Evolutionary conservation across 2,113 vertebrate genomes (phyloP).

Genomic region (Eublepharis macularius): DNA sequence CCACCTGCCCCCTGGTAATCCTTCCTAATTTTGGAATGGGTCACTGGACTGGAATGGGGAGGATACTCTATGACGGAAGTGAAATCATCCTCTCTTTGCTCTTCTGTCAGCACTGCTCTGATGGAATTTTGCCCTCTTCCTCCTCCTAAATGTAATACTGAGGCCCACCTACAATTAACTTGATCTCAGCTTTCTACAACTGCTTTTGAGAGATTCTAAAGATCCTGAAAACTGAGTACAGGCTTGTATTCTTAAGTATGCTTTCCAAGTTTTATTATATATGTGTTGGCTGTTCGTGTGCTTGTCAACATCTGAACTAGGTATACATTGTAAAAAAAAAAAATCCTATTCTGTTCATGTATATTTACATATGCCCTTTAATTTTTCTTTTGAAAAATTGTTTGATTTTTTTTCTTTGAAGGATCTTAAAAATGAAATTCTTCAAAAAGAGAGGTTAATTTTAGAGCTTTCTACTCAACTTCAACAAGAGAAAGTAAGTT

Average conservation of each 20-base stretch:
- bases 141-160: too few relatives aligned
- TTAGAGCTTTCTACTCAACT: conserved; percentile 77
- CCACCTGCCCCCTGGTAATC: too few relatives aligned
- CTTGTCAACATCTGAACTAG: neutral
- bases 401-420: conserved; percentile 53
- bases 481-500: conserved; percentile 81
- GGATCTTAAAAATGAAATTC: conserved; percentile 79
- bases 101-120: too few relatives aligned
- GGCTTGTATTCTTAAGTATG: neutral
- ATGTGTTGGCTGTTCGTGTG: neutral
- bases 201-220: too few relatives aligned
- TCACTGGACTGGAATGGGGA: too few relatives aligned
- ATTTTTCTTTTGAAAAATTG: neutral
- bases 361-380: neutral
- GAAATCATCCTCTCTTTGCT: too few relatives aligned
- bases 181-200: too few relatives aligned
- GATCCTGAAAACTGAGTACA: too few relatives aligned
- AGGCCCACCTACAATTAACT: too few relatives aligned
- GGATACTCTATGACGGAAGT: too few relatives aligned
- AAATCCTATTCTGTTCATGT: neutral
- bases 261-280: neutral
- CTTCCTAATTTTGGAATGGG: too few relatives aligned
- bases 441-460: conserved; percentile 73
- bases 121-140: too few relatives aligned
- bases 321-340: neutral